Conservation (phyloP, 1,140 invertebrate genomes). For the Tetramorium simillimum region DNA sequence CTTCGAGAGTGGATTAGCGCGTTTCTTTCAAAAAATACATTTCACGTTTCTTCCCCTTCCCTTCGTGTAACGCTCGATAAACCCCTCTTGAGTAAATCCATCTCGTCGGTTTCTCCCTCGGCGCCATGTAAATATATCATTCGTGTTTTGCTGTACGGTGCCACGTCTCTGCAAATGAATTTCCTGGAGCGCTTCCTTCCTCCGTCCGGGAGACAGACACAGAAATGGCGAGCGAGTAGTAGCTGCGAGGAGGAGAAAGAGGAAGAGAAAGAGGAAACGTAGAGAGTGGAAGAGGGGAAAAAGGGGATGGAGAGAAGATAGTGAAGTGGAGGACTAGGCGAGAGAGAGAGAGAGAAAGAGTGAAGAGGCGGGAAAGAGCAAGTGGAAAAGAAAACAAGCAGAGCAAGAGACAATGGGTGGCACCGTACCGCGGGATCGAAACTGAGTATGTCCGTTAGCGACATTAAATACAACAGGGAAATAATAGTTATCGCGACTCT, state of each 20-base stretch:
- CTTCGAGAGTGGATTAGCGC: slow-evolving; percentile 50
- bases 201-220: slow-evolving; percentile 56
- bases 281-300: neutral
- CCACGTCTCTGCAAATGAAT: slow-evolving; percentile 67
- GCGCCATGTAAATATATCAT: slow-evolving; percentile 66
- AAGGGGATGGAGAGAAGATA: neutral
- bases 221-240: slow-evolving; percentile 17
- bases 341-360: neutral
- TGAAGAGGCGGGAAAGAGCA: neutral
- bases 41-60: slow-evolving; percentile 25
- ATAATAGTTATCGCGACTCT: slow-evolving; percentile 26
- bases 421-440: slow-evolving; percentile 35
- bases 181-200: slow-evolving; percentile 67
- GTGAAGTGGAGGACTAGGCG: slow-evolving; percentile 14
- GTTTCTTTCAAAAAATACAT: slow-evolving; percentile 56
- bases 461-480: slow-evolving; percentile 49
- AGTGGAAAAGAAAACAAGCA: slow-evolving; percentile 46
- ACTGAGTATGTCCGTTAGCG: slow-evolving; percentile 45
- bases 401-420: slow-evolving; percentile 38
- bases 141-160: slow-evolving; percentile 65
- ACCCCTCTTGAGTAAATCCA: slow-evolving; percentile 65
- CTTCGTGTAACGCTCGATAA: slow-evolving; percentile 62
- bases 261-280: slow-evolving; percentile 9
- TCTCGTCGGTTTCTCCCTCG: slow-evolving; percentile 61
- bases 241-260: neutral